Evolutionary conservation across 2,888 invertebrate species (phyloP), one percentile per base, ranked within the genome.

Genomic region (Phragmatobia fuliginosa): DNA sequence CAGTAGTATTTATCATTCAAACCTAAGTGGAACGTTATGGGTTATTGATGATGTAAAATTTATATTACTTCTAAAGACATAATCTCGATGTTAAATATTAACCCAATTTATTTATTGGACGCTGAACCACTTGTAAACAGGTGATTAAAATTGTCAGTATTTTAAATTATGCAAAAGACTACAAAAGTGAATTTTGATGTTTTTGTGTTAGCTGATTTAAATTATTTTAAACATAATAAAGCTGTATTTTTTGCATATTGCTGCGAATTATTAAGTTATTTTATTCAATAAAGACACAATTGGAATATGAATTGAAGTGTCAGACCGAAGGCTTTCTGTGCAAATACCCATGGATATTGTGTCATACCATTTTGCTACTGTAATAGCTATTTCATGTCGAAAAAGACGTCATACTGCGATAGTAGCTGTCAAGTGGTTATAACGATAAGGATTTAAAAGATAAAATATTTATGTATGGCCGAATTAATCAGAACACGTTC

Each of bases 401-500:
- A 28, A 36, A 61, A 21, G 33, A 32, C 49, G 45, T 49, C 49
- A 49, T n/a, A 14, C 11, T 49, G 14, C 16, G 49, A 64, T 52
- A 64, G 41, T 62, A 21, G 62, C 7, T 63, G 62, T 62, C 41
- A 62, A 63, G 45, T 63, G 49, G n/a, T 49, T 49, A 31, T 49
- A 25, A 32, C 49, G 49, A 63, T 63, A 32, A 32, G 49, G 49
- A 63, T 32, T 49, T 32, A 49, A 49, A 63, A 49, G 63, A 63
- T 63, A 62, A 41, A 62, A 31, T 62, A 62, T 49, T n/a, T 31
- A 7, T 63, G 62, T 49, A 4, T 16, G 31, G 31, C 2, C 32
- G 31, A 38, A 21, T 28, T 5, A 63, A 32, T 63, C 41, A 45
- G 38, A 38, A 45, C 21, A 45, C 31, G 38, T 11, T 41, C 18